Evolutionary conservation across 1,140 invertebrate genomes (phyloP).

Genomic region (Hyposmocoma kahamanoa): DNA sequence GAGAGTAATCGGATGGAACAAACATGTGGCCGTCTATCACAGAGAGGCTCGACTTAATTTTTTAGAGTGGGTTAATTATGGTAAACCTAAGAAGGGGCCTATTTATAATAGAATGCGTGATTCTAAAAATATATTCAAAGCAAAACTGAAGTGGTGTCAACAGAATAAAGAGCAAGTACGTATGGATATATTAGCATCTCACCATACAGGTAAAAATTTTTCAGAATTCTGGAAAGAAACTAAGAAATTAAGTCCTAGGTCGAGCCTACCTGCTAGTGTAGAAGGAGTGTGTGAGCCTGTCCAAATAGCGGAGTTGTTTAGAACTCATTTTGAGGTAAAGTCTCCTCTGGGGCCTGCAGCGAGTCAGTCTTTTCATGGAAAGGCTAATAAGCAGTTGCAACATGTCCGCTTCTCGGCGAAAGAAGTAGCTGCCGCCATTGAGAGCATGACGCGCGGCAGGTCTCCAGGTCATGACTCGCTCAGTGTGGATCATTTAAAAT

Average conservation of each 20-base stretch:
- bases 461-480: neutral
- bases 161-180: neutral
- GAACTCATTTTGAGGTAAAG: neutral
- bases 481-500: neutral
- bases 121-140: neutral
- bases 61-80: neutral
- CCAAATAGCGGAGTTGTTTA: neutral
- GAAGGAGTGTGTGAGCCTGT: neutral
- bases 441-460: neutral
- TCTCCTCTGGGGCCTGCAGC: neutral
- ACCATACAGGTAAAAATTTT: neutral
- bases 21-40: neutral
- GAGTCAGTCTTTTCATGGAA: neutral
- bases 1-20: neutral
- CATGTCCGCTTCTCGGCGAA: neutral
- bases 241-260: neutral
- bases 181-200: neutral
- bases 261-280: neutral
- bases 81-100: neutral
- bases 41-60: neutral
- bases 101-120: neutral
- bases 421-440: neutral
- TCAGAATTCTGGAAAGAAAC: neutral
- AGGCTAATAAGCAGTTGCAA: neutral
- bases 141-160: slow-evolving; percentile 1